Evolutionary conservation across 2,113 vertebrate species (phyloP).

Genomic region (Nannospalax galili): DNA sequence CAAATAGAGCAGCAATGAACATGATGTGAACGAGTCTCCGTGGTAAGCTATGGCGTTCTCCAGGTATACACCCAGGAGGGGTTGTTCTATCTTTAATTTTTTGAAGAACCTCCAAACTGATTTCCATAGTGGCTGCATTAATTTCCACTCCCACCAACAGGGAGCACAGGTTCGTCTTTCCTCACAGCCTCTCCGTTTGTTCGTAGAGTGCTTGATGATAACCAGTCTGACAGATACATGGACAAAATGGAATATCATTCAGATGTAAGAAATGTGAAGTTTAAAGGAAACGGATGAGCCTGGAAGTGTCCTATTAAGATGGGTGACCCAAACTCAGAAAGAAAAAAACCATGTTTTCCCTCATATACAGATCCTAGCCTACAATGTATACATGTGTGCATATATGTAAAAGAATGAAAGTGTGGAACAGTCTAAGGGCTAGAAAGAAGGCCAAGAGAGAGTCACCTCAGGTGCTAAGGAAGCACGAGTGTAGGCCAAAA

Average conservation of each 20-base stretch:
- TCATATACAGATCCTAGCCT: background rate
- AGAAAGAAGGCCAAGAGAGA: background rate
- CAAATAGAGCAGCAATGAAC: too few relatives aligned
- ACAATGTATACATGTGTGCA: too few relatives aligned
- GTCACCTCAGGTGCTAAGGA: background rate
- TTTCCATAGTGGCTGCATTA: background rate
- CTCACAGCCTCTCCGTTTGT: too few relatives aligned
- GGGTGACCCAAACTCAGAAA: background rate
- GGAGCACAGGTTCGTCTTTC: background rate
- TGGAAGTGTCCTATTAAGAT: background rate
- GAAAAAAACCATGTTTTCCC: background rate
- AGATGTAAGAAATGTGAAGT: too few relatives aligned
- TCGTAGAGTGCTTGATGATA: too few relatives aligned
- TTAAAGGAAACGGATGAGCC: background rate
- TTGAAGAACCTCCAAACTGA: background rate
- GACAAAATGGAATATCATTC: background rate
- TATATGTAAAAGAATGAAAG: too few relatives aligned
- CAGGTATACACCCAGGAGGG: background rate
- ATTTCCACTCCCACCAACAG: background rate
- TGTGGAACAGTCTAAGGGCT: too few relatives aligned
- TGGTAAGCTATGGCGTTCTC: background rate
- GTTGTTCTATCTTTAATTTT: background rate
- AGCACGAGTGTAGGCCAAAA: background rate
- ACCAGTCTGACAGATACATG: too few relatives aligned
- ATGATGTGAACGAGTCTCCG: background rate